Evolutionary conservation across 2,113 vertebrate genomes (phyloP).

Genomic region (Verasper variegatus): DNA sequence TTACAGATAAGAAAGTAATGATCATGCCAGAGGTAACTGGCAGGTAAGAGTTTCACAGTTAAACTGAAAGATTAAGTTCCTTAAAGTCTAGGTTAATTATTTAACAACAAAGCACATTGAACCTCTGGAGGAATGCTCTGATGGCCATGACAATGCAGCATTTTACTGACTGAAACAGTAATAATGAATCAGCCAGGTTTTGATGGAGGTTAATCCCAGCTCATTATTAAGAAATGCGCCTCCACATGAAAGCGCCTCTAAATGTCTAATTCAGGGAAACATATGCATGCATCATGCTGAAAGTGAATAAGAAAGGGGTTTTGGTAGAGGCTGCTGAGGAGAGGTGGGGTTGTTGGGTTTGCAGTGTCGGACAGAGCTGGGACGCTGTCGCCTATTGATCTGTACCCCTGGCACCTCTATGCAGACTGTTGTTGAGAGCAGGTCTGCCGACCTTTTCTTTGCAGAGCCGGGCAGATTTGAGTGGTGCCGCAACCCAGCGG

Average conservation of each 20-base stretch:
- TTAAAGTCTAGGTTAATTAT: too few relatives aligned
- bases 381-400: slow-evolving; percentile 77
- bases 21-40: not conserved
- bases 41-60: not conserved
- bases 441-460: slow-evolving; percentile 82
- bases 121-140: slow-evolving; percentile 23
- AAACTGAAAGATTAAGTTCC: not conserved
- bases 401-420: slow-evolving; percentile 63
- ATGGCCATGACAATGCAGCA: not conserved
- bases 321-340: slow-evolving; percentile 1
- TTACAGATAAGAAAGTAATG: not conserved
- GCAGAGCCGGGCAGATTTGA: slow-evolving; percentile 87
- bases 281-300: slow-evolving; percentile 4
- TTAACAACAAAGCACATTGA: not conserved
- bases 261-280: slow-evolving; percentile 6
- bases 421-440: slow-evolving; percentile 81
- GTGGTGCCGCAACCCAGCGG: slow-evolving; percentile 87
- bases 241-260: not conserved
- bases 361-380: slow-evolving; percentile 38
- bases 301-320: slow-evolving; percentile 11
- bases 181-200: slow-evolving; percentile 24
- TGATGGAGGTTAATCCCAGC: not conserved
- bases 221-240: not conserved
- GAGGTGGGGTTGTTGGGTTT: slow-evolving; percentile 39
- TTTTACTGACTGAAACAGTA: slow-evolving; percentile 6